Conservation (phyloP, 2,113 vertebrate genomes). For the Oreochromis spilurus region DNA sequence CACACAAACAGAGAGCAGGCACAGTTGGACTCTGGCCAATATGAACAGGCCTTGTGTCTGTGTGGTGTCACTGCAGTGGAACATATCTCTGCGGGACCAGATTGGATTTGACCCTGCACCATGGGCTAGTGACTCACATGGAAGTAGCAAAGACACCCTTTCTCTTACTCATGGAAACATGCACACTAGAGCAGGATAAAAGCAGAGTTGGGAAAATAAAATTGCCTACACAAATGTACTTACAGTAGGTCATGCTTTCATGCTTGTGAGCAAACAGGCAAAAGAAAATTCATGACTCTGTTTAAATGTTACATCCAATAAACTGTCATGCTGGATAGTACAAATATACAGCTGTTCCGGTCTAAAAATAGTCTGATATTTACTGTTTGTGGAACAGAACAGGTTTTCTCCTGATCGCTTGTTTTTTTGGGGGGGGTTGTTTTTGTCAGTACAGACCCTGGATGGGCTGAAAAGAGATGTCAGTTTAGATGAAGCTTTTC, state of each 20-base stretch:
- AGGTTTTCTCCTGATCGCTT: background rate
- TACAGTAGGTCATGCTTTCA: background rate
- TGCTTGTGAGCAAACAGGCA: background rate
- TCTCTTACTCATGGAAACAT: background rate
- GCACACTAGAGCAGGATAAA: background rate
- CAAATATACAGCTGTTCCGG: background rate
- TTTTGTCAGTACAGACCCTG: background rate
- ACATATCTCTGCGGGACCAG: slow-evolving; percentile 75
- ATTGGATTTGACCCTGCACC: slow-evolving; percentile 65
- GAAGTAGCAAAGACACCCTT: background rate
- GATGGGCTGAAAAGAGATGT: background rate
- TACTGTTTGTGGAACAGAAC: background rate
- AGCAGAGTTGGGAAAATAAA: background rate
- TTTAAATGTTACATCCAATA: slow-evolving; percentile 35
- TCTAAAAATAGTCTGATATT: slow-evolving; percentile 41
- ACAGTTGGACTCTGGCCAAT: slow-evolving; percentile 52
- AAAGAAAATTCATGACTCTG: background rate
- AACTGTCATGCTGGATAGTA: background rate
- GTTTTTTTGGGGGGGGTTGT: background rate
- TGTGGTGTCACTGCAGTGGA: slow-evolving; percentile 61
- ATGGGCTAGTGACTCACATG: slow-evolving; percentile 52
- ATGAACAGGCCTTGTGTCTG: slow-evolving; percentile 54
- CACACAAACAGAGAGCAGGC: background rate
- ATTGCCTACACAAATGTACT: background rate
- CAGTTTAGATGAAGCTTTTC: slow-evolving; percentile 17